phyloP scores from a whole-genome alignment of 2,113 vertebrate species.

The Egretta garzetta region DNA sequence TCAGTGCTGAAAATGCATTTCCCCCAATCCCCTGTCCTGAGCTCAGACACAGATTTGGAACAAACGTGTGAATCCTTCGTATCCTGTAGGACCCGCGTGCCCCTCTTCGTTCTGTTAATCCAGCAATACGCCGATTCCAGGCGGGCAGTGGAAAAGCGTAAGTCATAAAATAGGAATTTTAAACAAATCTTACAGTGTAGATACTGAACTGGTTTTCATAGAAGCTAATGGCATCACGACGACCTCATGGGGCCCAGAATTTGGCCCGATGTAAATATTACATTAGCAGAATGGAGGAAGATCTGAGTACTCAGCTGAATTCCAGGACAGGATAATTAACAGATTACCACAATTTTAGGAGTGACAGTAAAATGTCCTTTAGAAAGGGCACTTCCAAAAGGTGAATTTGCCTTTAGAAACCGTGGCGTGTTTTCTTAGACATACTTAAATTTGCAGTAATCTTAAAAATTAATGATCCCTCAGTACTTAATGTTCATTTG shows the following conservation, averaged over 20 bases:
- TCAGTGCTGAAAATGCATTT: background rate
- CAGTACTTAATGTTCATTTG: background rate
- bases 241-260: background rate
- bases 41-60: background rate
- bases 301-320: background rate
- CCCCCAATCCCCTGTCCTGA: background rate
- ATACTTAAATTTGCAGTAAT: background rate
- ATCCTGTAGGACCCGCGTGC: accelerated
- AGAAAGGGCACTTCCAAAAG: background rate
- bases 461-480: background rate
- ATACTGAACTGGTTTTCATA: background rate
- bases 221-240: background rate
- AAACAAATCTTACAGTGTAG: background rate
- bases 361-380: background rate
- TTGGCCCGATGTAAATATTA: background rate
- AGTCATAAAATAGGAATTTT: background rate
- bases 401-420: background rate
- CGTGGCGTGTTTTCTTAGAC: background rate
- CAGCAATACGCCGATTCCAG: background rate
- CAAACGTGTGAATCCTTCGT: background rate
- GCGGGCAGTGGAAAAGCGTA: background rate
- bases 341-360: background rate
- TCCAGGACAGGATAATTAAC: background rate
- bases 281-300: background rate
- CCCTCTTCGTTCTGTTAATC: background rate